Evolutionary conservation across 2,113 vertebrate species (phyloP), one percentile per base, ranked within the genome.

Genomic region (Holacanthus passer): DNA sequence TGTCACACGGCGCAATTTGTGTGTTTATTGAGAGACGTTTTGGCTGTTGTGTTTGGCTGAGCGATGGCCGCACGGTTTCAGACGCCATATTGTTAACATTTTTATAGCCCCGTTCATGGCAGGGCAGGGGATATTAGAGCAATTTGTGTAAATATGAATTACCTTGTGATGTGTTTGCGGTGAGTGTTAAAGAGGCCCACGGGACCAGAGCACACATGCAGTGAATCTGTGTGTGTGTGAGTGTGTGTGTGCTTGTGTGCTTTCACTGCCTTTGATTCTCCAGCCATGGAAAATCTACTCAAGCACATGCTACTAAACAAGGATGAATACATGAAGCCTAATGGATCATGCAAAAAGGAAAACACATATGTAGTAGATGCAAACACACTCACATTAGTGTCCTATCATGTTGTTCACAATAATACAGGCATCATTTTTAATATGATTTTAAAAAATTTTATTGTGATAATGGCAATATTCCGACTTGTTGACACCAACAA

Each of bases 121-220:
- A 24, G 69, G 24, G 24, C 52, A 20, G 70, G 27, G 67, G 58
- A 77, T 67, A 72, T 79, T 52, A 70, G 41, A 76, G 85, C 73
- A 50, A 69, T 62, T 52, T 74, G 73, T 73, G 82, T 79, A 77
- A 87, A 81, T 79, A 74, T 70, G 62, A 79, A 83, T 76, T 48
- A 79, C 60, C 24, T 19, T 7, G 41, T 19, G 45, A 55, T 32
- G 53, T 43, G 70, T 76, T 45, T 66, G 73, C 0, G 7, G 31
- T 50, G 13, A 77, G 65, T n/a, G 74, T 12, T 53, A 12, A 76
- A 66, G 56, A 75, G 76, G 19, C 81, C 74, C 58, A n/a, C 7
- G 52, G 67, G 74, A 68, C 29, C 55, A 50, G 50, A 58, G 35
- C 22, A 43, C n/a, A 52, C 39, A 32, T 1, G 24, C 11, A 43